A percentile compares a stretch with the other conserved stretches of the same genome.
These are phyloP conservation scores for Dasysyrphus albostriatus DNA, from an alignment of 2,888 invertebrate genomes.

Conservation along the genomic window DNA sequence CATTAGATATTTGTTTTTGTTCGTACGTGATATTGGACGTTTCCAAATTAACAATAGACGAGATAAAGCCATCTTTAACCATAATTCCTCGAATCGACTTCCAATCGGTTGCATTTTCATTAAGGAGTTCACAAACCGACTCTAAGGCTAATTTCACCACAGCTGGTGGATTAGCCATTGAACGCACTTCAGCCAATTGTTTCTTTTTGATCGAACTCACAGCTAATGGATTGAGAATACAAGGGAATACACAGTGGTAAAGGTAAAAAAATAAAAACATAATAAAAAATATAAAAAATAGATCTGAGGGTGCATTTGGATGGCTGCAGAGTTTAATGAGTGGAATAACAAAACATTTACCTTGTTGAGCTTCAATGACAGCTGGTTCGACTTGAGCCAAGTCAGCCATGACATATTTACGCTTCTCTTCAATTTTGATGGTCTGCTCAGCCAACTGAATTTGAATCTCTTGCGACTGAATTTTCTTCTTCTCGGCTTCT, in stretches of 20 bases:
- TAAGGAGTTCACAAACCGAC: slow-evolving; percentile 96
- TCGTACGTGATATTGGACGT: slow-evolving; percentile 95
- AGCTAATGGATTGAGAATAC: slow-evolving; percentile 84
- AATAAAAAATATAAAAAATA: slow-evolving; percentile 55
- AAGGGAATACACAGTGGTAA: slow-evolving; percentile 64
- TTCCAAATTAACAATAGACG: slow-evolving; percentile 96
- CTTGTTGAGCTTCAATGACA: slow-evolving; percentile 98
- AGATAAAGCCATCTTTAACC: slow-evolving; percentile 98
- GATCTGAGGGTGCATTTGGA: slow-evolving; percentile 28
- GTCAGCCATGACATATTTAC: slow-evolving; percentile 97
- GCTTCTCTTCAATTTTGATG: slow-evolving; percentile 96
- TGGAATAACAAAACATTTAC: slow-evolving; percentile 84
- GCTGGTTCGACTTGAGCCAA: slow-evolving; percentile 99
- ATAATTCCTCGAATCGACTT: slow-evolving; percentile 95
- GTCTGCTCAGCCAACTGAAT: slow-evolving; percentile 93
- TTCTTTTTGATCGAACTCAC: slow-evolving; percentile 98
- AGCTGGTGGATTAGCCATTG: slow-evolving; percentile 97
- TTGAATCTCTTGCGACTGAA: slow-evolving; percentile 98
- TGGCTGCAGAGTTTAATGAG: slow-evolving; percentile 24
- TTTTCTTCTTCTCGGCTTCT: slow-evolving; percentile 99
- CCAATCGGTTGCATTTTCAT: slow-evolving; percentile 96
- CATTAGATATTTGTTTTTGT: slow-evolving; percentile 62
- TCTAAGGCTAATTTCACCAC: slow-evolving; percentile 97
- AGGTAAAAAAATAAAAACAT: slow-evolving; percentile 62
- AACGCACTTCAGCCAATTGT: slow-evolving; percentile 96